These are phyloP conservation scores for Epizoanthus illoricatus DNA, from an alignment of 92 coral and sea anemone species.

Conservation along the genomic window DNA sequence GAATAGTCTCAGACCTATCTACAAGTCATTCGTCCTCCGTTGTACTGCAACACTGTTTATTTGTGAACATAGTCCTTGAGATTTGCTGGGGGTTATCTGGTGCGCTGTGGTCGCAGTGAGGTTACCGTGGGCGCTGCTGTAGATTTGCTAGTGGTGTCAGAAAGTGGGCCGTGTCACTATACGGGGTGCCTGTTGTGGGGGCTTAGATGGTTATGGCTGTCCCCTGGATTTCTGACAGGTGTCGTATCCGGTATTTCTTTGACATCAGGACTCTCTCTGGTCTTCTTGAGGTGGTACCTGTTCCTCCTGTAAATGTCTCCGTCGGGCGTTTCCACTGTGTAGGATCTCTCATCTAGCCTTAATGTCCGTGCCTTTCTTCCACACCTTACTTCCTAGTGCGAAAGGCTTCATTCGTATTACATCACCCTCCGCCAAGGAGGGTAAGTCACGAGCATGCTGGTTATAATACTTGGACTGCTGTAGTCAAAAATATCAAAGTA, in stretches of 20 bases:
- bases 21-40: no score
- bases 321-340: conserved; percentile 35
- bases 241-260: neutral
- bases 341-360: conserved; percentile 46
- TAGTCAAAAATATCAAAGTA: conserved; percentile 32
- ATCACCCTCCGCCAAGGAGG: conserved; percentile 17
- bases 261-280: conserved; percentile 24
- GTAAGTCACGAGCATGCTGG: conserved; percentile 23
- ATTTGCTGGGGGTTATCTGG: conserved; percentile 36
- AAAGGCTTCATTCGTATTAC: conserved; percentile 39
- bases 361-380: conserved; percentile 45
- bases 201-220: neutral
- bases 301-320: conserved; percentile 43
- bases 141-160: neutral
- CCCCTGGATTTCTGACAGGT: neutral
- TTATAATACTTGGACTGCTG: conserved; percentile 44
- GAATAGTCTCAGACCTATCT: no score
- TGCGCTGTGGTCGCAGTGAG: conserved; percentile 39
- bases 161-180: neutral
- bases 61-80: conserved; percentile 26
- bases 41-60: neutral
- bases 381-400: conserved; percentile 22
- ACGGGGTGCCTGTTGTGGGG: neutral
- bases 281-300: conserved; percentile 41
- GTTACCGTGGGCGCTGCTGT: neutral